A percentile compares a stretch with the other conserved stretches of the same genome.
These are phyloP conservation scores for Pampus argenteus DNA, from an alignment of 2,797 vertebrate species.

Conservation along the genomic window DNA sequence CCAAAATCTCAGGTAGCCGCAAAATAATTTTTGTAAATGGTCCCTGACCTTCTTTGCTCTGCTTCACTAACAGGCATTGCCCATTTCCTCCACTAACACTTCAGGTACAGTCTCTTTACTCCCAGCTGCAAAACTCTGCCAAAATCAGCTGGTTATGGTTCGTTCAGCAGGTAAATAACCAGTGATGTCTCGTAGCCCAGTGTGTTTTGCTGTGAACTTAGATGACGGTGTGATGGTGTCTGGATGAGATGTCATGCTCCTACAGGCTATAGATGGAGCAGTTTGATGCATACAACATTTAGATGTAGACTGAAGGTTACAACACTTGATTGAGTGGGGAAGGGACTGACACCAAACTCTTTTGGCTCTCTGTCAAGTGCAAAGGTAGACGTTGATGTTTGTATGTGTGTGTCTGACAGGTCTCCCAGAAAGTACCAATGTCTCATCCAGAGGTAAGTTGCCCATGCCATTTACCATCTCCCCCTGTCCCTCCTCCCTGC, in stretches of 20 bases:
- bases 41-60: conserved; percentile 6
- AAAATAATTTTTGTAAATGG: not conserved
- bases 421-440: conserved; percentile 85
- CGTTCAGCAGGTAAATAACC: conserved; percentile 76
- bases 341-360: not conserved
- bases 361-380: conserved; percentile 1
- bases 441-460: conserved; percentile 87
- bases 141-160: conserved; percentile 79
- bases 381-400: conserved; percentile 33
- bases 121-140: conserved; percentile 80
- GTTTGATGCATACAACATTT: not conserved
- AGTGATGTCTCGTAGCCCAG: conserved; percentile 27
- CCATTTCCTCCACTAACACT: conserved; percentile 66
- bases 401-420: conserved; percentile 82
- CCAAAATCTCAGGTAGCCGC: conserved; percentile 87
- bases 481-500: conserved; percentile 39
- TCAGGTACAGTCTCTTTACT: conserved; percentile 80
- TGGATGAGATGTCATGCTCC: conserved; percentile 32
- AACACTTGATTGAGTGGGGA: not conserved
- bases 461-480: conserved; percentile 15
- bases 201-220: conserved; percentile 52
- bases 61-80: conserved; percentile 63
- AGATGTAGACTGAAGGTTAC: not conserved
- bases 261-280: not conserved
- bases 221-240: conserved; percentile 40